phyloP scores from a whole-genome alignment of 2,113 vertebrate species.

The Pseudorhombus dupliciocellatus region DNA sequence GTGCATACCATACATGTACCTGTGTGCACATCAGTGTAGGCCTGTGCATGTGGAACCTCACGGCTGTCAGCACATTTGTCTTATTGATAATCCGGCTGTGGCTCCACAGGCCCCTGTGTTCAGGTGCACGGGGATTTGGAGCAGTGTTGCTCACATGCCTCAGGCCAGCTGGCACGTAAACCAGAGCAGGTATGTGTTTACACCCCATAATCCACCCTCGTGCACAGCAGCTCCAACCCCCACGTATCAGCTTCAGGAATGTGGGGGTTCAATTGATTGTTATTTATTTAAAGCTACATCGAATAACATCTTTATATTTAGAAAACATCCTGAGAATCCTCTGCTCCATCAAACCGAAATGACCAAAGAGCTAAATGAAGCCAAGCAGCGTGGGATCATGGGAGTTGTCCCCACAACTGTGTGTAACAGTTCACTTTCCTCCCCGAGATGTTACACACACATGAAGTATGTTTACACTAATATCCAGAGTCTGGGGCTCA shows the following conservation, averaged over 20 bases:
- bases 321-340: too few relatives aligned
- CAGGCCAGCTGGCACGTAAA: constrained; percentile 12
- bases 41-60: constrained; percentile 6
- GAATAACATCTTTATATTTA: too few relatives aligned
- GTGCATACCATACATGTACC: constrained; percentile 4
- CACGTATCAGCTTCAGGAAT: constrained; percentile 8
- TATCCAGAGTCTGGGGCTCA: constrained; percentile 20
- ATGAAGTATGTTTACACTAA: constrained; percentile 28
- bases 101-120: constrained; percentile 12
- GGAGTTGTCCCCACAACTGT: too few relatives aligned
- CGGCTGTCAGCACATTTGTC: constrained; percentile 45
- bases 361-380: too few relatives aligned
- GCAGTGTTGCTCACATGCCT: constrained; percentile 25
- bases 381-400: too few relatives aligned
- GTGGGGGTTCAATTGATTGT: constrained; percentile 12
- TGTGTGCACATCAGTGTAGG: neutral
- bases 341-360: too few relatives aligned
- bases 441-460: constrained; percentile 17
- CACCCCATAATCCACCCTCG: constrained; percentile 3
- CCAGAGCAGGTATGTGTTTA: constrained; percentile 9
- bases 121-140: constrained; percentile 33
- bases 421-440: constrained; percentile 14
- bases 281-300: constrained; percentile 10
- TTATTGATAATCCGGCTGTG: constrained; percentile 52
- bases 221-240: neutral